Conservation (phyloP, 2,888 invertebrate genomes). For the Ochropleura plecta region DNA sequence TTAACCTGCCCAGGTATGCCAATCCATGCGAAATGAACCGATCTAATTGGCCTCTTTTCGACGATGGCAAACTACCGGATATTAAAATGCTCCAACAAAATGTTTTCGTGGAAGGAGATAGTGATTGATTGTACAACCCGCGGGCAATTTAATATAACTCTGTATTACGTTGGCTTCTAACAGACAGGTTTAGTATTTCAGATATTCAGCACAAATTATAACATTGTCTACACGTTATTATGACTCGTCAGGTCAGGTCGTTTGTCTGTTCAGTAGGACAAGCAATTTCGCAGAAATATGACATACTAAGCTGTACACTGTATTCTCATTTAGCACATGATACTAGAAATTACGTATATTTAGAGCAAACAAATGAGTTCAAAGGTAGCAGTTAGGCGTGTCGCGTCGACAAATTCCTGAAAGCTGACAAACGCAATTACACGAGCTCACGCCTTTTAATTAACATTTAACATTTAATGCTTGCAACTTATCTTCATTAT, state of each 20-base stretch:
- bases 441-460: conserved; percentile 53
- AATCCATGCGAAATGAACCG: conserved; percentile 12
- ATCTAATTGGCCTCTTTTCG: conserved; percentile 34
- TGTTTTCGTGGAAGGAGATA: conserved; percentile 33
- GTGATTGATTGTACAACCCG: conserved; percentile 22
- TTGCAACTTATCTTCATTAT: conserved; percentile 60
- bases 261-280: conserved; percentile 18
- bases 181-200: conserved; percentile 39
- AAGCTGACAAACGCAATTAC: conserved; percentile 48
- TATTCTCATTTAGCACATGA: conserved; percentile 32
- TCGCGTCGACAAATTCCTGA: conserved; percentile 36
- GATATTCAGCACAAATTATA: conserved; percentile 28
- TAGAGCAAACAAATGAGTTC: conserved; percentile 36
- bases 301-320: conserved; percentile 29
- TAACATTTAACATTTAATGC: conserved; percentile 61
- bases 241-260: conserved; percentile 17
- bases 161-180: conserved; percentile 10
- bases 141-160: conserved; percentile 9
- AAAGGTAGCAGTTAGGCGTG: conserved; percentile 24
- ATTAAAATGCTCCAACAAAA: conserved; percentile 36
- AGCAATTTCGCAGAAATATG: conserved; percentile 37
- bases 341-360: conserved; percentile 21
- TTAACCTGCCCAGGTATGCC: conserved; percentile 4
- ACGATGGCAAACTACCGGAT: conserved; percentile 34
- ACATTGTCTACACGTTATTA: conserved; percentile 26